Evolutionary conservation across 1,140 invertebrate genomes (phyloP).

Genomic region (Bombus haemorrhoidalis): DNA sequence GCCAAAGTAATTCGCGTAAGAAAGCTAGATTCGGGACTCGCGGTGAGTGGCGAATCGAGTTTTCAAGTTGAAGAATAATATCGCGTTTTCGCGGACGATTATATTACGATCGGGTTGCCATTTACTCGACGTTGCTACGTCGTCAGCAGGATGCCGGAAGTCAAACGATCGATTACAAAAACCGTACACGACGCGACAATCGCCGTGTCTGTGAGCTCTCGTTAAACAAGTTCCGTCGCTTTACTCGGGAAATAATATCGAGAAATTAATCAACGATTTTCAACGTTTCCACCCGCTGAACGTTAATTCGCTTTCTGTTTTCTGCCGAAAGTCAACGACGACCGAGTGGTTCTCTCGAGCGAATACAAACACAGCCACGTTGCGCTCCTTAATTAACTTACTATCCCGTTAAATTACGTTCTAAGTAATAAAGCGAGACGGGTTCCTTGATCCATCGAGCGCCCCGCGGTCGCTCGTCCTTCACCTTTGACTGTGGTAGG

Average conservation of each 20-base stretch:
- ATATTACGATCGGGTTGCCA: slow-evolving; percentile 2
- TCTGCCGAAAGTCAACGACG: not conserved
- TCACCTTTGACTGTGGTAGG: not conserved
- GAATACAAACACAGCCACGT: not conserved
- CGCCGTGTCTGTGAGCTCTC: not conserved
- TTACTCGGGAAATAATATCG: not conserved
- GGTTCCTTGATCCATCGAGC: not conserved
- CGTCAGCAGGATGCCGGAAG: not conserved
- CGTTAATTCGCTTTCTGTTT: slow-evolving; percentile 11
- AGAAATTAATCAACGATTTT: slow-evolving; percentile 9
- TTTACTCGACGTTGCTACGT: not conserved
- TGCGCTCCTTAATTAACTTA: slow-evolving; percentile 18
- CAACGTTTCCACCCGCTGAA: not conserved
- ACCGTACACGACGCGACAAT: too few relatives aligned
- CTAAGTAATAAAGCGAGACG: not conserved
- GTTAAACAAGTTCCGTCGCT: not conserved
- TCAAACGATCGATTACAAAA: not conserved
- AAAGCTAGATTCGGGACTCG: slow-evolving; percentile 57
- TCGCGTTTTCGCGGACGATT: slow-evolving; percentile 54
- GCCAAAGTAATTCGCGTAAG: slow-evolving; percentile 66
- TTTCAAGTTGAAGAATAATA: slow-evolving; percentile 57
- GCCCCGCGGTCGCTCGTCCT: not conserved
- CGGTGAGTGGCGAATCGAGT: slow-evolving; percentile 60
- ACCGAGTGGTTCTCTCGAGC: not conserved
- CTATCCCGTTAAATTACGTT: slow-evolving; percentile 8